Percentiles rank a stretch among this genome's conserved stretches.
phyloP scores from a whole-genome alignment of 2,113 vertebrate genomes.

The Sprattus sprattus region DNA sequence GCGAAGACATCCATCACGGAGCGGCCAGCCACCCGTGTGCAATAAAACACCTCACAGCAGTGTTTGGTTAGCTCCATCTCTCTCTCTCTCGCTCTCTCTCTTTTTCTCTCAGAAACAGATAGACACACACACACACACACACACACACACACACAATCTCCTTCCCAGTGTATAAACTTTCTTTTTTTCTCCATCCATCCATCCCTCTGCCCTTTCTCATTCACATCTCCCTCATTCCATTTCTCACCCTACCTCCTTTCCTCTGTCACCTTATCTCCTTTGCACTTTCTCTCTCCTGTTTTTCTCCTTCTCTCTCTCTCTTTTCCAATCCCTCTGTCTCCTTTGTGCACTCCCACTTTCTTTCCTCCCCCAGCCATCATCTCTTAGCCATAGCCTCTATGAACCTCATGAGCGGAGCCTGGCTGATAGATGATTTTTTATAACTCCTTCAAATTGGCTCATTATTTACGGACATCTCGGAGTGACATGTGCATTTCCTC shows the following conservation, averaged over 20 bases:
- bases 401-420: background rate
- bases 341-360: constrained; percentile 11
- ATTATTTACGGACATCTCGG: constrained; percentile 48
- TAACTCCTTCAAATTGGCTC: constrained; percentile 49
- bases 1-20: constrained; percentile 62
- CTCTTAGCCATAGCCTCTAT: background rate
- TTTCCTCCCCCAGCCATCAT: too few relatives aligned
- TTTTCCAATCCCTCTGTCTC: background rate
- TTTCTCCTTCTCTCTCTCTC: constrained; percentile 41
- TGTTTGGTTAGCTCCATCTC: constrained; percentile 21
- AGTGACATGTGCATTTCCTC: constrained; percentile 46
- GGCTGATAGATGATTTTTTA: constrained; percentile 50
- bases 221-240: constrained; percentile 5
- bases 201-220: constrained; percentile 45
- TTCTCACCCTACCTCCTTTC: background rate
- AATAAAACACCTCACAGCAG: constrained; percentile 58
- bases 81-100: constrained; percentile 46
- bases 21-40: constrained; percentile 64
- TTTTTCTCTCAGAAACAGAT: background rate
- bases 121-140: background rate
- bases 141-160: background rate
- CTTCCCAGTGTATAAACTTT: background rate
- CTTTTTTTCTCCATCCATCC: constrained; percentile 42
- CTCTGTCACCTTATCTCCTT: background rate
- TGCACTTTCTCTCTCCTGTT: constrained; percentile 28